phyloP scores from a whole-genome alignment of 2,888 invertebrate genomes.

The Standfussiana lucernea region DNA sequence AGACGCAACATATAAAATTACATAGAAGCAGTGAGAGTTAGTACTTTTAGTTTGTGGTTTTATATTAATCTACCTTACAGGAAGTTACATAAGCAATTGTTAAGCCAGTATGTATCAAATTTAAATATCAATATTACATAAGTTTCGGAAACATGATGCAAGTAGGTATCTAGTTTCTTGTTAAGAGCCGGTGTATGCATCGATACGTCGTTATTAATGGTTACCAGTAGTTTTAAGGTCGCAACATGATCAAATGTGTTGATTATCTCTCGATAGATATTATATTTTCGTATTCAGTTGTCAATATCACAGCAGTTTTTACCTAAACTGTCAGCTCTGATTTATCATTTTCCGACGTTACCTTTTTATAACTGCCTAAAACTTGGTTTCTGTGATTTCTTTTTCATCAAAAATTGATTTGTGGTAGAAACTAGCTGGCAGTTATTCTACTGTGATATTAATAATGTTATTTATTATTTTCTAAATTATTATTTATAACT shows the following conservation, averaged over 20 bases:
- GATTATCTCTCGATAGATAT: slow-evolving; percentile 79
- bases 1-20: slow-evolving; percentile 19
- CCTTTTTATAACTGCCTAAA: slow-evolving; percentile 31
- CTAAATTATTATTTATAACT: slow-evolving; percentile 87
- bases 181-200: slow-evolving; percentile 74
- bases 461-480: slow-evolving; percentile 89
- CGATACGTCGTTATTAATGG: slow-evolving; percentile 80
- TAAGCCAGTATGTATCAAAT: slow-evolving; percentile 68
- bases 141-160: slow-evolving; percentile 54
- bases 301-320: slow-evolving; percentile 90
- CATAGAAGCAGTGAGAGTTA: slow-evolving; percentile 20
- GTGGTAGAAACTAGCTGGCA: slow-evolving; percentile 82
- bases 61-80: slow-evolving; percentile 43
- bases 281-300: slow-evolving; percentile 79
- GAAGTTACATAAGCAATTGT: slow-evolving; percentile 59
- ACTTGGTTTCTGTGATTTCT: slow-evolving; percentile 27
- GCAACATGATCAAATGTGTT: slow-evolving; percentile 80
- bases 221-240: slow-evolving; percentile 89
- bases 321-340: slow-evolving; percentile 82
- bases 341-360: slow-evolving; percentile 26
- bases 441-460: slow-evolving; percentile 90
- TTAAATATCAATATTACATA: slow-evolving; percentile 54
- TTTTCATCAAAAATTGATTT: slow-evolving; percentile 45
- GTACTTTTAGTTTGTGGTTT: slow-evolving; percentile 24
- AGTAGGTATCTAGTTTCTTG: slow-evolving; percentile 71